Percentiles rank a stretch among this genome's conserved stretches.
Evolutionary conservation across 2,113 vertebrate genomes (phyloP).

Genomic region (Zosterops lateralis): DNA sequence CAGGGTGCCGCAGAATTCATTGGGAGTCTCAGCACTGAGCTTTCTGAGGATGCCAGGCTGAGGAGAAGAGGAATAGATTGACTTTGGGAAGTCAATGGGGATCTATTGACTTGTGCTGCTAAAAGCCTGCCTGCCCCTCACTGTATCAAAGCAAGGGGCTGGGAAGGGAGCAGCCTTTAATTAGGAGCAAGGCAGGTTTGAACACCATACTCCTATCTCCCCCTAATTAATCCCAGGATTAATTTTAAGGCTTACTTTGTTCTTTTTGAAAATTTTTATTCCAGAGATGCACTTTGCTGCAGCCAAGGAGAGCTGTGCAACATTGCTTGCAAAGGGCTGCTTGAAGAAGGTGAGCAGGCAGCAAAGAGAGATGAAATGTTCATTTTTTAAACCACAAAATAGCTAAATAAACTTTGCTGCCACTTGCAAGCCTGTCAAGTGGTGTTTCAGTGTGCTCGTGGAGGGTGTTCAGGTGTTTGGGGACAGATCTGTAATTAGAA

Average conservation of each 20-base stretch:
- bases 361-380: background rate
- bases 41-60: background rate
- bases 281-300: background rate
- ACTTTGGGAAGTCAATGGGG: background rate
- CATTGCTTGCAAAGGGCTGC: background rate
- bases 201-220: background rate
- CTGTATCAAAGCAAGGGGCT: background rate
- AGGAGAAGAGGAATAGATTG: background rate
- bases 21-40: background rate
- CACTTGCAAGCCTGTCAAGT: background rate
- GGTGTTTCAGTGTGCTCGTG: background rate
- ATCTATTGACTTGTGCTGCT: background rate
- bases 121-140: background rate
- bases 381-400: background rate
- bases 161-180: background rate
- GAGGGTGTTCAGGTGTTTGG: constrained; percentile 6
- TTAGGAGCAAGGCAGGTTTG: background rate
- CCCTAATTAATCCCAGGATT: constrained; percentile 36
- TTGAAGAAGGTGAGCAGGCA: background rate
- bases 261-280: background rate
- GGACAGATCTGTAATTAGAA: background rate
- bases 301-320: background rate
- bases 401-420: background rate
- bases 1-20: background rate
- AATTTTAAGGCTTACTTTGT: background rate